Evolutionary conservation across 2,113 vertebrate genomes (phyloP).

Genomic region (Bubo scandiacus): DNA sequence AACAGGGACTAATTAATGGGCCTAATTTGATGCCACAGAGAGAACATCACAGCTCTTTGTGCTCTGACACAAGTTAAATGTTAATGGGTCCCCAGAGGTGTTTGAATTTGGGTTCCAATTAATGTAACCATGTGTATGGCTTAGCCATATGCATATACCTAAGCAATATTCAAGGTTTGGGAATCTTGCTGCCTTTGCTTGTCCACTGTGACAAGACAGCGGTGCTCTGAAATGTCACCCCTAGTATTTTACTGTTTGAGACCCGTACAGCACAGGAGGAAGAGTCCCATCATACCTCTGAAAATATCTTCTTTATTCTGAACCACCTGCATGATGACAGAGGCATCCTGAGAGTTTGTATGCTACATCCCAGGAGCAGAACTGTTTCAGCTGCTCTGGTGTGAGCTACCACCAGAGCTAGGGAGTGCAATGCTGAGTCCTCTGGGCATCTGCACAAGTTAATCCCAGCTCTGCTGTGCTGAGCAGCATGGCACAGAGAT

Average conservation of each 20-base stretch:
- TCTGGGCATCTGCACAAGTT: not conserved
- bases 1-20: constrained; percentile 15
- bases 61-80: constrained; percentile 14
- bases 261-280: not conserved
- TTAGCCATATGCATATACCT: not conserved
- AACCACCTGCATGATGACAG: not conserved
- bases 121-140: not conserved
- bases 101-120: not conserved
- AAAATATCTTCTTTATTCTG: not conserved
- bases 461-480: not conserved
- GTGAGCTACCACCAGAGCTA: not conserved
- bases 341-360: not conserved
- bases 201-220: not conserved
- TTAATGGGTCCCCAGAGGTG: not conserved
- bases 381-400: not conserved
- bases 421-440: not conserved
- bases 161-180: not conserved
- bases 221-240: not conserved
- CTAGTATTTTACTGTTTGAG: not conserved
- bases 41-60: not conserved
- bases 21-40: constrained; percentile 14
- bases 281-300: not conserved
- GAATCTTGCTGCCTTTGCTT: not conserved
- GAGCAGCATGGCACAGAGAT: not conserved
- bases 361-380: too few relatives aligned